Percentiles rank a stretch among this genome's conserved stretches.
Evolutionary conservation across 2,888 invertebrate species (phyloP).

Genomic region (Cremastobaeus sp.): DNA sequence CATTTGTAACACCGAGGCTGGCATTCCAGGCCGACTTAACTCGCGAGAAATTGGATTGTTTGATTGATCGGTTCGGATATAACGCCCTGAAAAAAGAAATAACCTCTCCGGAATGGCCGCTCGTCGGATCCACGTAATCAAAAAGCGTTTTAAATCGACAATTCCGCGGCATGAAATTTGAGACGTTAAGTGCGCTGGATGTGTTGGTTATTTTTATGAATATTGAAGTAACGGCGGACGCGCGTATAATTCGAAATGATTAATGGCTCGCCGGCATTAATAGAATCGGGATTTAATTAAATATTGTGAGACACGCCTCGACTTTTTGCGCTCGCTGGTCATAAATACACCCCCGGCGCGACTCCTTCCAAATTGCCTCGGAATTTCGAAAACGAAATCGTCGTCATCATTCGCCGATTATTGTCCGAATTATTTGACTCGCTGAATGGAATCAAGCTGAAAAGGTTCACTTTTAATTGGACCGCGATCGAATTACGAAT

Average conservation of each 20-base stretch:
- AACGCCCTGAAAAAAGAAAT: conserved; percentile 35
- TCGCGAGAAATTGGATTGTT: conserved; percentile 54
- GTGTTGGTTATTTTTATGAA: conserved; percentile 40
- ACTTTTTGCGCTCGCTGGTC: conserved; percentile 16
- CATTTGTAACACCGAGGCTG: conserved; percentile 9
- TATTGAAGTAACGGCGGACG: conserved; percentile 32
- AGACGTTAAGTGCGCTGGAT: conserved; percentile 34
- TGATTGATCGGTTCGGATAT: conserved; percentile 53
- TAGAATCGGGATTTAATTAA: conserved; percentile 41
- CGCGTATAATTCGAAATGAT: conserved; percentile 40
- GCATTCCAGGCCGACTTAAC: conserved; percentile 27
- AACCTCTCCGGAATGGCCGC: conserved; percentile 29
- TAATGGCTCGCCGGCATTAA: conserved; percentile 31
- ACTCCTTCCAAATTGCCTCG: background rate
- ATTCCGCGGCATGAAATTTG: conserved; percentile 28
- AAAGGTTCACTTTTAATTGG: too few species aligned
- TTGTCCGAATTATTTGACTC: too few species aligned
- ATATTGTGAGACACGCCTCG: conserved; percentile 14
- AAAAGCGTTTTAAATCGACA: conserved; percentile 38
- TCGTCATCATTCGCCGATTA: too few species aligned
- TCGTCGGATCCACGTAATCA: conserved; percentile 35
- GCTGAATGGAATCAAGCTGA: too few species aligned
- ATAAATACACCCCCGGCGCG: background rate
- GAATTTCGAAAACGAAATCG: background rate
- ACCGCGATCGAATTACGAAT: too few species aligned